phyloP scores from a whole-genome alignment of 2,888 invertebrate species.

The Noctua comes region DNA sequence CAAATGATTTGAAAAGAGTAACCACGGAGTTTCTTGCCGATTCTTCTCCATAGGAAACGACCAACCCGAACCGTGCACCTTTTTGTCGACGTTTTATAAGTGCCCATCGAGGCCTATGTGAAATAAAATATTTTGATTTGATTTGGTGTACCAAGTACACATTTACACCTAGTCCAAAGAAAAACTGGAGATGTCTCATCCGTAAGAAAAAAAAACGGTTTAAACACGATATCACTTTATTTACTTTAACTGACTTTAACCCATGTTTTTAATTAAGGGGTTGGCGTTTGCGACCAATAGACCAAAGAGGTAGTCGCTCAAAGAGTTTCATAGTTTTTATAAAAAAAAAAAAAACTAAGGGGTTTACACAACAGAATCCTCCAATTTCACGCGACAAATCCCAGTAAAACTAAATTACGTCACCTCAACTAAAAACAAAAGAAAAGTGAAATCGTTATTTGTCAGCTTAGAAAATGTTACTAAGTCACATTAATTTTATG shows the following conservation, averaged over 20 bases:
- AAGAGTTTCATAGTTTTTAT: not conserved
- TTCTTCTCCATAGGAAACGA: too few relatives aligned
- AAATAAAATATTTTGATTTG: too few relatives aligned
- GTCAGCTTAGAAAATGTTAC: constrained; percentile 73
- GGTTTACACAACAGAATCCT: constrained; percentile 7
- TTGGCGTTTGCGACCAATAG: not conserved
- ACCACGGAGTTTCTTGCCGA: too few relatives aligned
- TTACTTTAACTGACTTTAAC: too few relatives aligned
- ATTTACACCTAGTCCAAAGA: not conserved
- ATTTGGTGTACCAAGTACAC: too few relatives aligned
- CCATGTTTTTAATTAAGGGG: not conserved
- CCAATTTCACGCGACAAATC: constrained; percentile 38
- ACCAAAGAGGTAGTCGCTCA: not conserved
- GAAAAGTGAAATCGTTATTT: constrained; percentile 69
- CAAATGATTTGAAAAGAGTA: too few relatives aligned
- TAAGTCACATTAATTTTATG: constrained; percentile 76
- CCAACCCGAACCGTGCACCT: too few relatives aligned
- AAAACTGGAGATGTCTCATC: not conserved
- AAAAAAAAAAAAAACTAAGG: not conserved
- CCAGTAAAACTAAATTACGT: constrained; percentile 40
- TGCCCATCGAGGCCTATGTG: too few relatives aligned
- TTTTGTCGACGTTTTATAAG: too few relatives aligned
- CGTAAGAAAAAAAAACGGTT: not conserved
- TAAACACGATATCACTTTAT: not conserved
- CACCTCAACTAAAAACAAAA: constrained; percentile 47